Evolutionary conservation across 2,888 invertebrate species (phyloP).

Genomic region (Euphydryas editha): DNA sequence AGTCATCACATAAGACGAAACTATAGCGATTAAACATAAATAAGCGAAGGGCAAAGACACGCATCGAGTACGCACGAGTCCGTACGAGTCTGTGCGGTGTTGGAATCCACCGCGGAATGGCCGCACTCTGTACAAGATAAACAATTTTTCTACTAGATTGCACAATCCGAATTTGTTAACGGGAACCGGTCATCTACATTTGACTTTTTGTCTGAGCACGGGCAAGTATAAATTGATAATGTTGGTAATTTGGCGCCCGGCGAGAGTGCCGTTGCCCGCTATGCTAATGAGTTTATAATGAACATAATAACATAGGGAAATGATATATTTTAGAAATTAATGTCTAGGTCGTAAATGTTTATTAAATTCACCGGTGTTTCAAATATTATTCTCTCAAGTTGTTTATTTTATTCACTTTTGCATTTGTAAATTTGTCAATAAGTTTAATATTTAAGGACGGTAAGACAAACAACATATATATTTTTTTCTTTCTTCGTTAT

Average conservation of each 20-base stretch:
- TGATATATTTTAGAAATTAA: constrained; percentile 80
- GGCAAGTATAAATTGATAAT: constrained; percentile 81
- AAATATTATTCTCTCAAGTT: neutral
- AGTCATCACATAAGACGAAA: neutral
- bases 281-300: constrained; percentile 83
- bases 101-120: constrained; percentile 71
- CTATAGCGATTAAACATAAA: neutral
- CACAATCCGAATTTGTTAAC: constrained; percentile 83
- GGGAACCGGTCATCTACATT: constrained; percentile 80
- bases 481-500: no score
- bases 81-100: constrained; percentile 62
- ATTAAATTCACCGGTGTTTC: constrained; percentile 11
- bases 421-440: no score
- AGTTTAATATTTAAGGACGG: no score
- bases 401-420: no score
- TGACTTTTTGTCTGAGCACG: constrained; percentile 81
- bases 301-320: constrained; percentile 77
- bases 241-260: constrained; percentile 81
- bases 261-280: constrained; percentile 80
- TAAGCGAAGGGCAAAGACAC: neutral
- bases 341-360: constrained; percentile 71
- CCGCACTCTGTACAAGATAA: constrained; percentile 72
- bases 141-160: constrained; percentile 82
- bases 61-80: neutral
- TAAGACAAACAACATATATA: no score